Evolutionary conservation across 2,113 vertebrate genomes (phyloP), one percentile per base, ranked within the genome.

Genomic region (Ancistrus triradiatus): DNA sequence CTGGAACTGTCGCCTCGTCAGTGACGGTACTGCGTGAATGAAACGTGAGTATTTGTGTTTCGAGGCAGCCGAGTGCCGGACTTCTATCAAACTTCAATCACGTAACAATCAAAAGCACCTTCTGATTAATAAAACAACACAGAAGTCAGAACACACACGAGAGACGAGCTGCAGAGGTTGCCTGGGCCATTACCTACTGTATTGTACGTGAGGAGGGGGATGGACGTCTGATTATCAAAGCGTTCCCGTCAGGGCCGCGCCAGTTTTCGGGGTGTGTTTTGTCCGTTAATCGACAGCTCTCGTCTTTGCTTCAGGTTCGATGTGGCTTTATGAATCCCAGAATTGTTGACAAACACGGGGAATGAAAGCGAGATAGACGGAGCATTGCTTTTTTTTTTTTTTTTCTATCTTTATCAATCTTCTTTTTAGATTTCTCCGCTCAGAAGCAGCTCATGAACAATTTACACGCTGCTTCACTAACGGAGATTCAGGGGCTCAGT

Each of bases 361-460:
- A 80, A 73, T 82, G 79, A 86, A 73, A 78, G 78, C 79, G 80
- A 84, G 77, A 85, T 59, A n/a, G 10, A 31, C 25, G 31, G 28
- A 77, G 80, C 81, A 81, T 83, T 86, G 84, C 84, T 87, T 87
- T 84, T 84, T 80, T 81, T 81, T 35, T 35, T 35, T 35, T 37
- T 9, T 38, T 69, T 75, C 78, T n/a, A n/a, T n/a, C n/a, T n/a
- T n/a, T n/a, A n/a, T n/a, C n/a, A n/a, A n/a, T n/a, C n/a, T n/a
- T n/a, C n/a, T n/a, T n/a, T n/a, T n/a, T n/a, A n/a, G n/a, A n/a
- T 81, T 28, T 33, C 44, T 35, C 15, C 15, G 37, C 68, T 72
- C 83, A 77, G 75, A 82, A 70, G 78, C 77, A 83, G 72, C 83
- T 88, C 85, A 87, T 88, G 85, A 87, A 88, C 85, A 85, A 87